A percentile compares a stretch with the other conserved stretches of the same genome.
Evolutionary conservation across 1,140 invertebrate genomes (phyloP).

Genomic region (Aphaenogaster ashmeadi): DNA sequence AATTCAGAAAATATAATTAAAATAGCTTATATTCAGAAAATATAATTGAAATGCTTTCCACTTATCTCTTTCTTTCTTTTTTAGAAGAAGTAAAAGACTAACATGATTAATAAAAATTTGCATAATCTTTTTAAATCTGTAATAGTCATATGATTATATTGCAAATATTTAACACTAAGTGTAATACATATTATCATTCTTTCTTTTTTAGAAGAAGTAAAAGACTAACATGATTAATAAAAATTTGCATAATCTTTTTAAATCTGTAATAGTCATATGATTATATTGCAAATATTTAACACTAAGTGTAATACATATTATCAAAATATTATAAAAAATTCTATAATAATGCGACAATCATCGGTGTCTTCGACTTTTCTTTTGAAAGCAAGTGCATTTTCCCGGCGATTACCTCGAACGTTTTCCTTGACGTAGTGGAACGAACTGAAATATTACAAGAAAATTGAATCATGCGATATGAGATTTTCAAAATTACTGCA

Average conservation of each 20-base stretch:
- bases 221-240: not conserved
- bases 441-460: constrained; percentile 64
- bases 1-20: not conserved
- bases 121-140: not conserved
- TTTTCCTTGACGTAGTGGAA: constrained; percentile 38
- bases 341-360: not conserved
- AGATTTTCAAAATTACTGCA: constrained; percentile 63
- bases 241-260: not conserved
- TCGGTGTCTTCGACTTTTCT: not conserved
- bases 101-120: not conserved
- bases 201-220: not conserved
- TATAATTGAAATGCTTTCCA: not conserved
- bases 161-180: not conserved
- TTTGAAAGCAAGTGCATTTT: not conserved
- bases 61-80: not conserved
- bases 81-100: not conserved
- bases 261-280: not conserved
- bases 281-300: not conserved
- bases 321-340: not conserved
- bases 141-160: not conserved
- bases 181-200: no score
- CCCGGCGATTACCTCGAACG: constrained; percentile 11
- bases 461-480: constrained; percentile 63
- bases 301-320: not conserved
- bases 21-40: not conserved